A percentile compares a stretch with the other conserved stretches of the same genome.
phyloP scores from a whole-genome alignment of 2,797 vertebrate genomes.

The Syndactyla subalaris region DNA sequence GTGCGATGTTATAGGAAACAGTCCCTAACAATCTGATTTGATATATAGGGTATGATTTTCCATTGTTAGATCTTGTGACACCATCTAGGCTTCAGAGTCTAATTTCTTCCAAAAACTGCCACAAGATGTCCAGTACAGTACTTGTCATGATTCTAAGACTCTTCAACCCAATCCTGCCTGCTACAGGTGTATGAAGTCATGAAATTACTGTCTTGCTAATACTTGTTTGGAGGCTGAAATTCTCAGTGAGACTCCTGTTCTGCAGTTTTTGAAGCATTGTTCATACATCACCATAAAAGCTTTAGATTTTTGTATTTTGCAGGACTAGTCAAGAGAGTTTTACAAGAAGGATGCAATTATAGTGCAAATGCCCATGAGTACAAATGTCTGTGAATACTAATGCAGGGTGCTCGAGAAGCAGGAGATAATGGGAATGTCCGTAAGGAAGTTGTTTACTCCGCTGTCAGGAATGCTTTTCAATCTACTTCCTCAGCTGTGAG shows the following conservation, averaged over 20 bases:
- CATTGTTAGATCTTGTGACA: background rate
- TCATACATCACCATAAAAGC: background rate
- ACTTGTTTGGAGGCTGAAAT: background rate
- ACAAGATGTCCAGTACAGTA: background rate
- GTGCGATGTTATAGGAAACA: background rate
- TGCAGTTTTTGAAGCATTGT: background rate
- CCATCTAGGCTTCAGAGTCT: background rate
- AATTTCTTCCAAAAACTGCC: background rate
- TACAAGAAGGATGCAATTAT: background rate
- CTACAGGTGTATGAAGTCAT: background rate
- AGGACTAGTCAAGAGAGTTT: background rate
- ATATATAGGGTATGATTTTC: background rate
- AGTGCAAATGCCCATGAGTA: background rate
- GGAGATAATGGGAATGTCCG: background rate
- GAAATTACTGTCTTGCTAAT: background rate
- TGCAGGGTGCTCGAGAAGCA: background rate
- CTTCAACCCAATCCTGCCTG: background rate
- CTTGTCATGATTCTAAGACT: background rate
- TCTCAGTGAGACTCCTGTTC: background rate
- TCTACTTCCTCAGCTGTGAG: background rate
- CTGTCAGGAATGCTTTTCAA: background rate
- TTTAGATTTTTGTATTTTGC: background rate
- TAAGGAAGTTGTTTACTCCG: background rate
- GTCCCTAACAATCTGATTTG: background rate
- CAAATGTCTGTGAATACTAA: background rate